Base-by-base conservation (phyloP, 2,888 invertebrate species). In the Shargacucullia verbasci region DNA sequence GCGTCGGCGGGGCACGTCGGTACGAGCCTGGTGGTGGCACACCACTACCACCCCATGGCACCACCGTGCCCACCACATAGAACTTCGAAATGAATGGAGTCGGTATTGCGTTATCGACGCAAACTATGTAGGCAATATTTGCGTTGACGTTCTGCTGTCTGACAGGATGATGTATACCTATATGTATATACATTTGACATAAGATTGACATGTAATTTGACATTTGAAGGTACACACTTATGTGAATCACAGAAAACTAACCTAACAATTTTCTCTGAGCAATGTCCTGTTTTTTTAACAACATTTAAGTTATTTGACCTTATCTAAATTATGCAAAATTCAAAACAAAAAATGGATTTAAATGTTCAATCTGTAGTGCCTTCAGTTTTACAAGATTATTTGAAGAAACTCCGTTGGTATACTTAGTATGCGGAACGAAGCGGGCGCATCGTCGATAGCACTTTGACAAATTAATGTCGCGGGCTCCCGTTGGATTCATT, bases 31-130 rank as follows among this genome's bases (percentile, higher is more conserved):
- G 86, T 91, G 89, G 90, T 91, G 76, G 80, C 71, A 70, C 86
- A 81, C 83, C 86, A 92, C 92, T 92, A 86, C 87, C 87, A 87
- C 86, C 84, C 82, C 76, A 76, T 61, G 55, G 75, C 62, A 72
- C 70, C 78, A 79, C 77, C 68, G 70, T 67, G 62, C 64, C 63
- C 67, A 64, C 70, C 50, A 70, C 80, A 63, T 58, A 48, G 70
- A 74, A 69, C 53, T 48, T 59, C 56, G 56, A 68, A 75, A 52
- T 53, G 25, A 71, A 66, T 69, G 64, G 76, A 73, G 56, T 31
- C 40, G 78, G 59, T 34, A 70, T 66, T 60, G 20, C 7, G 46
- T 25, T 64, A 12, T 15, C 27, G 33, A 39, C 13, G 39, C 5
- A 27, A 56, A 54, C 41, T 49, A 37, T 25, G 38, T 13, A 29